Evolutionary conservation across 2,888 invertebrate genomes (phyloP).

Genomic region (Pyrocoelia pectoralis): DNA sequence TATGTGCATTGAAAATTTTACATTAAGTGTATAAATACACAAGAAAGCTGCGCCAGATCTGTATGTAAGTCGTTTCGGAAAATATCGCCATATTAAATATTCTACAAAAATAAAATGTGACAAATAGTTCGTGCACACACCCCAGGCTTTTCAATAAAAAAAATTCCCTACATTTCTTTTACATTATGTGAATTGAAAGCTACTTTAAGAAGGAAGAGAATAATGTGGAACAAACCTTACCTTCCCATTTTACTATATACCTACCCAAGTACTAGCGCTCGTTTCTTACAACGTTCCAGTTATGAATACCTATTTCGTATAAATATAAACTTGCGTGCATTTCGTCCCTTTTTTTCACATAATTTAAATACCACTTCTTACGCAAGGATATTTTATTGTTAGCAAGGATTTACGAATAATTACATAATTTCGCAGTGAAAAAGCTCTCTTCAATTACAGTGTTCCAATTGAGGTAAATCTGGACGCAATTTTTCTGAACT

Average conservation of each 20-base stretch:
- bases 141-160: constrained; percentile 49
- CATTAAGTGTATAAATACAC: constrained; percentile 11
- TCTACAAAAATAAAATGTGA: constrained; percentile 48
- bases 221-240: constrained; percentile 39
- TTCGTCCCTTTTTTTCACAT: too few species aligned
- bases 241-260: not conserved
- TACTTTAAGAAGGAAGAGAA: constrained; percentile 41
- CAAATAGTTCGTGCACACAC: constrained; percentile 49
- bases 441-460: too few species aligned
- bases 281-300: not conserved
- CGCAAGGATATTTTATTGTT: too few species aligned
- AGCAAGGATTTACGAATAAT: too few species aligned
- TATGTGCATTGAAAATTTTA: constrained; percentile 13
- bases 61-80: constrained; percentile 24
- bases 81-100: constrained; percentile 49
- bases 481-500: too few species aligned
- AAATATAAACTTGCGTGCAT: too few species aligned
- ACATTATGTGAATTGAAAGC: constrained; percentile 46
- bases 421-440: too few species aligned
- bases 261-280: not conserved
- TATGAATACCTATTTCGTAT: not conserved
- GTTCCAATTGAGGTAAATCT: too few species aligned
- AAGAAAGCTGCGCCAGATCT: constrained; percentile 10
- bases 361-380: too few species aligned
- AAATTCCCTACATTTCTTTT: constrained; percentile 47